Evolutionary conservation across 2,113 vertebrate species (phyloP).

Genomic region (Salminus brasiliensis): DNA sequence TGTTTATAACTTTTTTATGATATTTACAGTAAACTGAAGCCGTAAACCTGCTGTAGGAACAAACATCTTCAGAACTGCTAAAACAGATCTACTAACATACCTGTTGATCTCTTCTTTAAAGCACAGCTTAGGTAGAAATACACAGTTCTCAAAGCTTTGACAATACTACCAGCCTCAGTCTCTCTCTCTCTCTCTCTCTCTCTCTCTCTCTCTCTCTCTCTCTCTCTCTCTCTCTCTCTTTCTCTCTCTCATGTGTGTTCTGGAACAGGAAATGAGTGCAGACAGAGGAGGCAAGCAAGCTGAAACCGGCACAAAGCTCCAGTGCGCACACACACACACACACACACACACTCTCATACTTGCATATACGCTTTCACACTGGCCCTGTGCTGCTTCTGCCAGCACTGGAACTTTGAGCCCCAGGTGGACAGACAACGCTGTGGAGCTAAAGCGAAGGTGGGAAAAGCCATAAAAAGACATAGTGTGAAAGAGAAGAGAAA

Average conservation of each 20-base stretch:
- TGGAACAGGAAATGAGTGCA: constrained; percentile 64
- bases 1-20: background rate
- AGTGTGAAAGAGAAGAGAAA: background rate
- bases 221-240: constrained; percentile 30
- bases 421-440: constrained; percentile 42
- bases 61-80: background rate
- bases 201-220: background rate
- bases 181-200: background rate
- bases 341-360: constrained; percentile 11
- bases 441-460: background rate
- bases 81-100: background rate
- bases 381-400: constrained; percentile 18
- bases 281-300: constrained; percentile 59
- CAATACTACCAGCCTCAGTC: no score
- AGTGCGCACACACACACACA: constrained; percentile 32
- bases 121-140: no score
- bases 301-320: constrained; percentile 57
- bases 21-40: background rate
- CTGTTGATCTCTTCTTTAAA: background rate
- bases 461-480: background rate
- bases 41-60: background rate
- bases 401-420: constrained; percentile 39
- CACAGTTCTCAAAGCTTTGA: no score
- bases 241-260: constrained; percentile 48
- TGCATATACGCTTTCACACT: constrained; percentile 2